Percentiles rank a stretch among this genome's conserved stretches.
These are phyloP conservation scores for Dolichoris vasculosae DNA, from an alignment of 1,140 invertebrate genomes.

Conservation along the genomic window DNA sequence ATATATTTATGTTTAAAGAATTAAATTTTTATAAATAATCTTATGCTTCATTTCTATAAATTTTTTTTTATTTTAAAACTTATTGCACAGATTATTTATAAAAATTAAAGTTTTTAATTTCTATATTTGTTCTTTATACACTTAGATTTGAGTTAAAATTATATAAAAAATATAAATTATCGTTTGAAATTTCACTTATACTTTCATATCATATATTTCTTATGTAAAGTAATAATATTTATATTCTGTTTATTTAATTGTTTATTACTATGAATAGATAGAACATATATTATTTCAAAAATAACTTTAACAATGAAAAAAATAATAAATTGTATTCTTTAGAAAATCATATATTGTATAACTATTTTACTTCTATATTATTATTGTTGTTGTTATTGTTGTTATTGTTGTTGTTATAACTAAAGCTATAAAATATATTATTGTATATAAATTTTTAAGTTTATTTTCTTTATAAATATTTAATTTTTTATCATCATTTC, in stretches of 20 bases:
- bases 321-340: conserved; percentile 36
- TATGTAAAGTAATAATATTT: not conserved
- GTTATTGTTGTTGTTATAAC: conserved; percentile 41
- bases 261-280: not conserved
- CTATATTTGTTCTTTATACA: too few relatives aligned
- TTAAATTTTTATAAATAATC: too few relatives aligned
- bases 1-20: too few relatives aligned
- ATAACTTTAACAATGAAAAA: conserved; percentile 10
- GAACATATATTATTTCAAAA: not conserved
- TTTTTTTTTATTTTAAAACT: too few relatives aligned
- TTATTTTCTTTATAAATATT: conserved; percentile 37
- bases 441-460: conserved; percentile 40
- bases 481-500: conserved; percentile 39
- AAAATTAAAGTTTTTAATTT: too few relatives aligned
- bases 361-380: conserved; percentile 9
- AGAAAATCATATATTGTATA: conserved; percentile 35
- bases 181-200: not conserved
- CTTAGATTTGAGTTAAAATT: too few relatives aligned
- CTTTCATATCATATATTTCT: not conserved
- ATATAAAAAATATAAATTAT: too few relatives aligned
- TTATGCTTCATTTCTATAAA: too few relatives aligned
- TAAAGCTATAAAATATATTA: conserved; percentile 41
- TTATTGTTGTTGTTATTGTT: conserved; percentile 39
- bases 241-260: not conserved
- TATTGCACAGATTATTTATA: too few relatives aligned